Evolutionary conservation across 2,797 vertebrate genomes (phyloP).

Genomic region (Cyclopterus lumpus): DNA sequence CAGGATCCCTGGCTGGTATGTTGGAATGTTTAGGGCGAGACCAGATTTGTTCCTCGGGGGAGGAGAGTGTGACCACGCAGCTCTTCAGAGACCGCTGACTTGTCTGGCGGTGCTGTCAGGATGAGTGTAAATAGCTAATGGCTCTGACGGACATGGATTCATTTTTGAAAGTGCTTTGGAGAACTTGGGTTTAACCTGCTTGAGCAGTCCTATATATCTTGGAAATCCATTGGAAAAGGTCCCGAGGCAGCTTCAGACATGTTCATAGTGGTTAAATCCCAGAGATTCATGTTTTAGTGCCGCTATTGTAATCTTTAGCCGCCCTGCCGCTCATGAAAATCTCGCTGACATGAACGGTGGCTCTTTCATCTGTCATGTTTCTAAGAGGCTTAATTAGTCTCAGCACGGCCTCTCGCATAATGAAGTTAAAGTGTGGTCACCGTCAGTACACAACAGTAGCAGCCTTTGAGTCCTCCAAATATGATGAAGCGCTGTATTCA

Average conservation of each 20-base stretch:
- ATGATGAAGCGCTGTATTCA: constrained; percentile 56
- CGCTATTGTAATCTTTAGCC: constrained; percentile 34
- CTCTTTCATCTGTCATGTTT: constrained; percentile 15
- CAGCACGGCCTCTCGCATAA: constrained; percentile 7
- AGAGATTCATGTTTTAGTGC: constrained; percentile 34
- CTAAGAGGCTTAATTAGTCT: constrained; percentile 19
- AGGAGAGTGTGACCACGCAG: constrained; percentile 45
- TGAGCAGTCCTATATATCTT: constrained; percentile 28
- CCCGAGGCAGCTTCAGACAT: constrained; percentile 24
- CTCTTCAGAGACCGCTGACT: not conserved
- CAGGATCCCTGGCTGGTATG: constrained; percentile 45
- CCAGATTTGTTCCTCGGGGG: constrained; percentile 37
- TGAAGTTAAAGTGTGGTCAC: constrained; percentile 15
- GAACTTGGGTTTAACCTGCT: constrained; percentile 27
- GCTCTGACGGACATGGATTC: constrained; percentile 27
- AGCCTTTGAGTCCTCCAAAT: constrained; percentile 37
- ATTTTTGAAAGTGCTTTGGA: constrained; percentile 20
- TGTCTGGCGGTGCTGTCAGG: constrained; percentile 18
- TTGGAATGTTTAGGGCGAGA: constrained; percentile 51
- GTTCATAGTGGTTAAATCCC: constrained; percentile 45
- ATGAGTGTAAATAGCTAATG: constrained; percentile 18
- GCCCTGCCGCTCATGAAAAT: constrained; percentile 25
- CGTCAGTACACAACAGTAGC: constrained; percentile 13
- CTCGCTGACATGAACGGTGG: not conserved
- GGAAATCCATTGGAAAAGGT: constrained; percentile 22